Evolutionary conservation across 2,888 invertebrate genomes (phyloP).

Genomic region (Ctenicera cuprea): DNA sequence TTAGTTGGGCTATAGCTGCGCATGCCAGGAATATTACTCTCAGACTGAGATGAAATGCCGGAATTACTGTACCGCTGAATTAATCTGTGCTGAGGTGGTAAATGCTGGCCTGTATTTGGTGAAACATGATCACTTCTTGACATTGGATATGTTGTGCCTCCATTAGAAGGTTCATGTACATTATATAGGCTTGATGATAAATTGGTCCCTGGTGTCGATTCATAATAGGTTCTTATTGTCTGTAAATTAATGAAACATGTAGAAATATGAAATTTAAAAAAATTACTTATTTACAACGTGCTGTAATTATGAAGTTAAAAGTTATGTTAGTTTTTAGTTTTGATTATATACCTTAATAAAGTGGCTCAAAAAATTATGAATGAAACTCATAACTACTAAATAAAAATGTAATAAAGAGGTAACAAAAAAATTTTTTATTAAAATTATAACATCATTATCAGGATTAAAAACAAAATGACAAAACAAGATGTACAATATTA

Average conservation of each 20-base stretch:
- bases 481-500: too few relatives aligned
- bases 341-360: too few relatives aligned
- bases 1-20: slow-evolving; percentile 70
- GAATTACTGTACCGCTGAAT: slow-evolving; percentile 63
- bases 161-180: slow-evolving; percentile 68
- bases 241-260: slow-evolving; percentile 55
- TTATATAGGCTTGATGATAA: slow-evolving; percentile 72
- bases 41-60: slow-evolving; percentile 70
- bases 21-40: slow-evolving; percentile 71
- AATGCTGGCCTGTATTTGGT: slow-evolving; percentile 49
- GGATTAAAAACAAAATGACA: too few relatives aligned
- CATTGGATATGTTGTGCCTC: slow-evolving; percentile 64
- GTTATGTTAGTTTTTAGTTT: too few relatives aligned
- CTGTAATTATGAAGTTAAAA: too few relatives aligned
- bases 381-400: too few relatives aligned
- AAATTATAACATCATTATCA: too few relatives aligned
- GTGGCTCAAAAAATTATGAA: too few relatives aligned
- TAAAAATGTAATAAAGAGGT: too few relatives aligned
- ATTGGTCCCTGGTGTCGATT: slow-evolving; percentile 70
- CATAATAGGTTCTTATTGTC: slow-evolving; percentile 74
- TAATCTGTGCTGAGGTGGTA: slow-evolving; percentile 47
- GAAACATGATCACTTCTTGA: slow-evolving; percentile 64
- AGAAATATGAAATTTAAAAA: neutral
- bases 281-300: neutral
- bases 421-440: too few relatives aligned